A percentile compares a stretch with the other conserved stretches of the same genome.
These are phyloP conservation scores for Tipula vernalis DNA, from an alignment of 2,888 invertebrate species.

Conservation along the genomic window DNA sequence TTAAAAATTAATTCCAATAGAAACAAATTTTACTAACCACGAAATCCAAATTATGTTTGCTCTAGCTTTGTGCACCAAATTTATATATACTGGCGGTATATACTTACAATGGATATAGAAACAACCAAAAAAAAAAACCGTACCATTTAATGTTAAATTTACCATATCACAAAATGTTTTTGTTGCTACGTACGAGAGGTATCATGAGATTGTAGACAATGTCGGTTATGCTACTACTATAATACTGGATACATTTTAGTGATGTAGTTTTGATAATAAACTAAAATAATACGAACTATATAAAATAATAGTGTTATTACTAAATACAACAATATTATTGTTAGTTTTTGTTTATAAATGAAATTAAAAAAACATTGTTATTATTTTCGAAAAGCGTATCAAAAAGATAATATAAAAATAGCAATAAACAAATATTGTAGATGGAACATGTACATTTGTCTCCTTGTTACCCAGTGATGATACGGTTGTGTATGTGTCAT, in stretches of 20 bases:
- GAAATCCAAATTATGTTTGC: not conserved
- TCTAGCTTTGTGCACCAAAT: not conserved
- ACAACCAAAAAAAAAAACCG: not conserved
- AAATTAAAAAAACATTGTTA: too few species aligned
- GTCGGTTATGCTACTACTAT: not conserved
- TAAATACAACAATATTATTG: not conserved
- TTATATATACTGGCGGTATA: too few species aligned
- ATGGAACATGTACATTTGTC: too few species aligned
- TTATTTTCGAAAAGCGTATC: too few species aligned
- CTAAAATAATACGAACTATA: not conserved
- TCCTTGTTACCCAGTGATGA: too few species aligned
- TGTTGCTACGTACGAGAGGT: not conserved
- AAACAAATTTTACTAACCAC: not conserved
- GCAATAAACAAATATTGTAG: too few species aligned
- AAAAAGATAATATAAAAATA: too few species aligned
- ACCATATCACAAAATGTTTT: not conserved
- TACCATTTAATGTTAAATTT: not conserved
- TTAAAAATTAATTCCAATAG: not conserved
- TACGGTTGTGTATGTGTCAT: too few species aligned
- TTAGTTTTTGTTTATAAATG: not conserved
- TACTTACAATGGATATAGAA: not conserved
- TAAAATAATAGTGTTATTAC: not conserved
- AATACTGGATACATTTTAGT: not conserved
- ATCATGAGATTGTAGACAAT: not conserved
- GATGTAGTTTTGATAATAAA: not conserved